A percentile compares a stretch with the other conserved stretches of the same genome.
Evolutionary conservation across 2,113 vertebrate species (phyloP).

Genomic region (Gymnobelideus leadbeateri): DNA sequence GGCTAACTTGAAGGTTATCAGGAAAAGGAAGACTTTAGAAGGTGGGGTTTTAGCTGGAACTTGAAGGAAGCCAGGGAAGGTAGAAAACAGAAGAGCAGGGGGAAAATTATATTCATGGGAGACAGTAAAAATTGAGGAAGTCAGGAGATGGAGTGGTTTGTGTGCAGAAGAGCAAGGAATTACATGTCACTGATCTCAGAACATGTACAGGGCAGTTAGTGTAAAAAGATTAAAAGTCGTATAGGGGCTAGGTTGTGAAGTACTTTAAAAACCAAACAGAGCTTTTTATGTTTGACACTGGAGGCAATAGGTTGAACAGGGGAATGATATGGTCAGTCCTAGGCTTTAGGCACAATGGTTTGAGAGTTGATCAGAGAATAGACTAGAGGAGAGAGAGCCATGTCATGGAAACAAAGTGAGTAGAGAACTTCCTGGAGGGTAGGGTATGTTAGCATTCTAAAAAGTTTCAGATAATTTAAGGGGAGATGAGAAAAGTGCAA

Average conservation of each 20-base stretch:
- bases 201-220: neutral
- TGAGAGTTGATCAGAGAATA: neutral
- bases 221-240: neutral
- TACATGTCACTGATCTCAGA: neutral
- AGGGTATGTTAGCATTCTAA: neutral
- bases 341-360: neutral
- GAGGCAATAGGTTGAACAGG: neutral
- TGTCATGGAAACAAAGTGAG: neutral
- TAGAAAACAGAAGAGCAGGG: neutral
- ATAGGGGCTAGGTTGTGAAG: neutral
- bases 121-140: neutral
- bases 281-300: neutral
- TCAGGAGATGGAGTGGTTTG: neutral
- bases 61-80: neutral
- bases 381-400: neutral
- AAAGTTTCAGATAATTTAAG: neutral
- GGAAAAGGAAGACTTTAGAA: neutral
- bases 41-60: neutral
- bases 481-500: neutral
- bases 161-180: neutral
- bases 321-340: neutral
- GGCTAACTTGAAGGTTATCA: neutral
- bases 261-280: neutral
- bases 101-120: neutral
- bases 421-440: neutral